phyloP scores from a whole-genome alignment of 2,888 invertebrate genomes.

The Orchesellides sinensis region DNA sequence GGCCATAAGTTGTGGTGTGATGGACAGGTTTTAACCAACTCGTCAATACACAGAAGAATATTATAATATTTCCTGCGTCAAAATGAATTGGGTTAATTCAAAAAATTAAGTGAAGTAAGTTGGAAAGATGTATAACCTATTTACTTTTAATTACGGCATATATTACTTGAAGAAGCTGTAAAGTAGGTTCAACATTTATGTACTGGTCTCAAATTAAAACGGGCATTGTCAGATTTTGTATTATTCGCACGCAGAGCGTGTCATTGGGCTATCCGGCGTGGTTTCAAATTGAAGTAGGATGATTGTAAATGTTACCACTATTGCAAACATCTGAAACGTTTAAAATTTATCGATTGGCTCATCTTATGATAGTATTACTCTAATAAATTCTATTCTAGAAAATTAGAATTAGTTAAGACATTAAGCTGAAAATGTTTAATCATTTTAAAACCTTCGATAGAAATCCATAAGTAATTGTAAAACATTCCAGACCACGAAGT shows the following conservation, averaged over 20 bases:
- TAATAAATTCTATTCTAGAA: not conserved
- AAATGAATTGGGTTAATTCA: no score
- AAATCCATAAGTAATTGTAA: conserved; percentile 48
- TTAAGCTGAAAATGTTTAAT: not conserved
- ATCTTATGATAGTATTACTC: not conserved
- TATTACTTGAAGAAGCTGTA: no score
- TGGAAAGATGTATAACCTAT: no score
- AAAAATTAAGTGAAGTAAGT: no score
- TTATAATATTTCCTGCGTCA: no score
- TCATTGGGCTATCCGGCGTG: conserved; percentile 27
- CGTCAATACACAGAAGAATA: no score
- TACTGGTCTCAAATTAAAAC: no score
- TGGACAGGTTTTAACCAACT: no score
- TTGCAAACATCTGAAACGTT: conserved; percentile 25
- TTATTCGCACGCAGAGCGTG: not conserved
- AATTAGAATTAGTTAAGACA: no score
- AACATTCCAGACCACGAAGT: conserved; percentile 40
- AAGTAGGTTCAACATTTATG: no score
- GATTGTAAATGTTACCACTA: conserved; percentile 40
- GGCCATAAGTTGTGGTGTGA: no score
- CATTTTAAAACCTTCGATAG: conserved; percentile 26
- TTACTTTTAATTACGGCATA: no score
- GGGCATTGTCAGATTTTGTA: not conserved
- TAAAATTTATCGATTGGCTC: not conserved
- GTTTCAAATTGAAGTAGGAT: conserved; percentile 51